phyloP scores from a whole-genome alignment of 1,140 invertebrate genomes.

The Rhagoletis zephyria region DNA sequence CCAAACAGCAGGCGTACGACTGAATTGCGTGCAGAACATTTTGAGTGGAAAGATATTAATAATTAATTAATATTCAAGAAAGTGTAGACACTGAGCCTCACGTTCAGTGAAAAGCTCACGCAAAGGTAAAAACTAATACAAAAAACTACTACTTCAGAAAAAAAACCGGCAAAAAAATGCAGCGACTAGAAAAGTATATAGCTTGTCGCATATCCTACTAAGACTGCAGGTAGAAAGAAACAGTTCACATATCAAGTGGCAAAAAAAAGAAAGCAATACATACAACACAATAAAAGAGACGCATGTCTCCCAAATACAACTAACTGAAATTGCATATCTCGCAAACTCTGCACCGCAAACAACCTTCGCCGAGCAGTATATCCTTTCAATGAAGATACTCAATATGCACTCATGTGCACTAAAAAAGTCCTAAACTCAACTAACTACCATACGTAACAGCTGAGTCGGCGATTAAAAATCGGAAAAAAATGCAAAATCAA shows the following conservation, averaged over 20 bases:
- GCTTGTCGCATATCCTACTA: background rate
- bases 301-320: background rate
- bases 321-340: background rate
- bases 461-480: background rate
- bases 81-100: too few relatives aligned
- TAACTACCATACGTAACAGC: background rate
- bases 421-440: background rate
- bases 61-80: background rate
- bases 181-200: background rate
- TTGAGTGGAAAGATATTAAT: background rate
- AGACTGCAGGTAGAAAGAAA: background rate
- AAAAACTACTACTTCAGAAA: background rate
- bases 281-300: background rate
- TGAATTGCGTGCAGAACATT: slow-evolving; percentile 36
- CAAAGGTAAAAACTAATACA: background rate
- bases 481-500: slow-evolving; percentile 5
- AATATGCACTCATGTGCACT: background rate
- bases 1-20: background rate
- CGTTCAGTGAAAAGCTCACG: background rate
- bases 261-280: background rate
- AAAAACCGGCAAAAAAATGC: background rate
- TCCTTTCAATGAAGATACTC: background rate
- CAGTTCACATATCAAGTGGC: background rate
- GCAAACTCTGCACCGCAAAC: too few relatives aligned
- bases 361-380: background rate